A percentile compares a stretch with the other conserved stretches of the same genome.
Conservation (phyloP, 2,113 vertebrate genomes). For the Mustela lutreola region DNA sequence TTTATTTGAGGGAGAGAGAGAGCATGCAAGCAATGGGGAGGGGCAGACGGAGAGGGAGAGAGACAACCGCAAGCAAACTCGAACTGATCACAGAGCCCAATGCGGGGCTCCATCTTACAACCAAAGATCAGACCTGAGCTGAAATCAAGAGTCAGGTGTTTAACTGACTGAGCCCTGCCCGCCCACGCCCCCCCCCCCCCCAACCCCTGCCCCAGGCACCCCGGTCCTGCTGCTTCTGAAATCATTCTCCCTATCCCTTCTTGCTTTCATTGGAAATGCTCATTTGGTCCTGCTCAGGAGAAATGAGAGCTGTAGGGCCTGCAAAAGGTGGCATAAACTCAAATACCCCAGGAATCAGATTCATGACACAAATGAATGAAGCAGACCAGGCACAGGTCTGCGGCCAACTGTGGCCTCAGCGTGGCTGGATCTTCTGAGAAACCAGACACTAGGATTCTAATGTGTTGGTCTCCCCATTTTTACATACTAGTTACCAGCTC, state of each 20-base stretch:
- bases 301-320: not conserved
- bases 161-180: not conserved
- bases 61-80: not conserved
- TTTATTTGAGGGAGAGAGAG: not conserved
- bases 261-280: not conserved
- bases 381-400: not conserved
- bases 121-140: not conserved
- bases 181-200: no score
- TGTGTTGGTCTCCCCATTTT: not conserved
- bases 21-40: not conserved
- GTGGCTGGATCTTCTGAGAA: not conserved
- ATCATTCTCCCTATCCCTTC: not conserved
- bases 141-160: not conserved
- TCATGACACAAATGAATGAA: not conserved
- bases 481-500: not conserved
- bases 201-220: not conserved
- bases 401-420: not conserved
- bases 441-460: not conserved
- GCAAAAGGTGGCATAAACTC: not conserved
- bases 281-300: not conserved
- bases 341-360: not conserved
- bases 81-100: not conserved
- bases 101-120: not conserved
- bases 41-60: not conserved
- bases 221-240: not conserved